These are phyloP conservation scores for Gracilinanus agilis DNA, from an alignment of 2,113 vertebrate species.

Conservation along the genomic window DNA sequence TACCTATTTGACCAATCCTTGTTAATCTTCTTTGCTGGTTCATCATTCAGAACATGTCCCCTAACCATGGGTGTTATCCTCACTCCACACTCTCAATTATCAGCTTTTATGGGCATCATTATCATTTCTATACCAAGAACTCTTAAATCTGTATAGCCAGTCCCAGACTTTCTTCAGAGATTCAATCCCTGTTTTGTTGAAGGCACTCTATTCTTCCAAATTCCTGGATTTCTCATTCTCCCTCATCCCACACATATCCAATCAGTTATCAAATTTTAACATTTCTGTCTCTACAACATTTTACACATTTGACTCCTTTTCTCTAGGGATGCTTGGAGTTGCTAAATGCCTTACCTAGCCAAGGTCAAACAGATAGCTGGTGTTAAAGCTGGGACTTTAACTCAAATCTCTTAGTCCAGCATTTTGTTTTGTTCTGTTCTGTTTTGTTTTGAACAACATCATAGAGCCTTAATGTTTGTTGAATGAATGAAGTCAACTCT, in stretches of 20 bases:
- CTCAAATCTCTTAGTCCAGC: neutral
- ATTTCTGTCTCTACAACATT: neutral
- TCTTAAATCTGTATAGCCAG: neutral
- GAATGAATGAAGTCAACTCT: neutral
- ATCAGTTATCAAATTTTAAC: neutral
- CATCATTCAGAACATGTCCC: too few relatives aligned
- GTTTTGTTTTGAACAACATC: too few relatives aligned
- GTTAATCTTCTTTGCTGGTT: too few relatives aligned
- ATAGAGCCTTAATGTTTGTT: neutral
- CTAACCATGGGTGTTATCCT: neutral
- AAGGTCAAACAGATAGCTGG: neutral
- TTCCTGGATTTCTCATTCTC: neutral
- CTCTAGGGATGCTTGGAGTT: neutral
- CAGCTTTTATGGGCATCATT: neutral
- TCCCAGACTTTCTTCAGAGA: neutral
- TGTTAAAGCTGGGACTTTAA: too few relatives aligned
- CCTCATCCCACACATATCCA: neutral
- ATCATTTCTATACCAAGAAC: neutral
- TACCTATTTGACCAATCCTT: neutral
- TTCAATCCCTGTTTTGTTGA: neutral
- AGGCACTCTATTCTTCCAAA: neutral
- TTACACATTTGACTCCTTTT: neutral
- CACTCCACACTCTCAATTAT: neutral
- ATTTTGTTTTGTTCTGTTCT: too few relatives aligned
- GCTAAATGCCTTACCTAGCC: neutral